Evolutionary conservation across 2,888 invertebrate species (phyloP), one percentile per base, ranked within the genome.

Genomic region (Trissoscelio sp.): DNA sequence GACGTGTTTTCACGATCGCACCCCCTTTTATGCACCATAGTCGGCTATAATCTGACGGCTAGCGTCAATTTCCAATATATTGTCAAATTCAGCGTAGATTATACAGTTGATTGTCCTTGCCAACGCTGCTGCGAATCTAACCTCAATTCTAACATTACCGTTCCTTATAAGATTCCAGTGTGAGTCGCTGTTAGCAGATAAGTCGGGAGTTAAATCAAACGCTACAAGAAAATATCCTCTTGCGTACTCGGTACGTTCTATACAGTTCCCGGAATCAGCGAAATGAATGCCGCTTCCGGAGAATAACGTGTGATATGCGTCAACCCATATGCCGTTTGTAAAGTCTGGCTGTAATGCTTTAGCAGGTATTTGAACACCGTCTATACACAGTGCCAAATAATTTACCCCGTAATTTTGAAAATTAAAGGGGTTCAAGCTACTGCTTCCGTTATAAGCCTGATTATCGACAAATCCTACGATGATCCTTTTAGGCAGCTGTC

Each of bases 81-180:
- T 88, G 48, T 88, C 86, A 64, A 85, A 88, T 73, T 88, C 88
- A 0, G 85, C 83, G 48, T 87, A 73, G 24, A 86, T 37, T 4
- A 88, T 62, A 11, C 84, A 84, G 51, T 84, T 62, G 0, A 62
- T 46, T n/a, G 62, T 62, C n/a, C 46, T n/a, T 16, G 9, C 18
- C 0, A 62, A 16, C 1, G 46, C 18, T 11, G 1, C n/a, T 31
- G 31, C 1, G 82, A 60, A 87, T 0, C 85, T 64, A 24, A 85
- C 64, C 60, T 88, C 84, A 2, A 88, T 53, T 31, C 86, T 58
- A 5, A 88, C 57, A 34, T 77, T 84, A 3, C 86, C 85, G 5
- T 83, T 72, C 24, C 64, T 79, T 3, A 84, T 55, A 2, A 83
- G 48, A 53, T 81, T 83, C 83, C 85, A 86, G 22, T 78, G 84